phyloP scores from a whole-genome alignment of 2,113 vertebrate species.

The Malurus elegans region DNA sequence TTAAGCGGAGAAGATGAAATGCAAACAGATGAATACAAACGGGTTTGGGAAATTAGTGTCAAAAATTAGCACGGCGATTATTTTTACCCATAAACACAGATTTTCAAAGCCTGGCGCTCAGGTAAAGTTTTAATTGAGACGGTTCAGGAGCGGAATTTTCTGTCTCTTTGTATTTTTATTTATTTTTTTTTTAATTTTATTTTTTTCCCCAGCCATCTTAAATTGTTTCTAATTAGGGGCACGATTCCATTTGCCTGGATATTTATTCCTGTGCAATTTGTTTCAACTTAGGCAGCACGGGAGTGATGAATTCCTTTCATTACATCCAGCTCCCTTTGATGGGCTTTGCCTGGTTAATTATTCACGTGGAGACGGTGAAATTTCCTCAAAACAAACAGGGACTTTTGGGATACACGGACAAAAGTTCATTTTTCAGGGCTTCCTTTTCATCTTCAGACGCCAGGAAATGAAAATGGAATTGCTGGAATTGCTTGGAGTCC shows the following conservation, averaged over 20 bases:
- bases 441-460: not conserved
- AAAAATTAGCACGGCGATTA: not conserved
- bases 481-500: not conserved
- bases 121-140: slow-evolving; percentile 50
- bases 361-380: not conserved
- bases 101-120: not conserved
- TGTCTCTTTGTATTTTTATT: not conserved
- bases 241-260: slow-evolving; percentile 8
- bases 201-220: not conserved
- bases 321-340: not conserved
- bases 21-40: not conserved
- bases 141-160: not conserved
- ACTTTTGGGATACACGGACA: not conserved
- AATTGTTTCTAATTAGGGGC: slow-evolving; percentile 40
- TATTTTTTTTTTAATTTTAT: not conserved
- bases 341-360: slow-evolving; percentile 20
- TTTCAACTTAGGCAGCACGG: not conserved
- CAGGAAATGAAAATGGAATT: not conserved
- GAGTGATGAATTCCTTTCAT: slow-evolving; percentile 8
- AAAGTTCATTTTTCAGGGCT: not conserved
- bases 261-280: slow-evolving; percentile 29
- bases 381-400: not conserved
- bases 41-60: not conserved
- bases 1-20: not conserved
- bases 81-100: not conserved